These are phyloP conservation scores for Kradibia gibbosae DNA, from an alignment of 1,140 invertebrate genomes.

Conservation along the genomic window DNA sequence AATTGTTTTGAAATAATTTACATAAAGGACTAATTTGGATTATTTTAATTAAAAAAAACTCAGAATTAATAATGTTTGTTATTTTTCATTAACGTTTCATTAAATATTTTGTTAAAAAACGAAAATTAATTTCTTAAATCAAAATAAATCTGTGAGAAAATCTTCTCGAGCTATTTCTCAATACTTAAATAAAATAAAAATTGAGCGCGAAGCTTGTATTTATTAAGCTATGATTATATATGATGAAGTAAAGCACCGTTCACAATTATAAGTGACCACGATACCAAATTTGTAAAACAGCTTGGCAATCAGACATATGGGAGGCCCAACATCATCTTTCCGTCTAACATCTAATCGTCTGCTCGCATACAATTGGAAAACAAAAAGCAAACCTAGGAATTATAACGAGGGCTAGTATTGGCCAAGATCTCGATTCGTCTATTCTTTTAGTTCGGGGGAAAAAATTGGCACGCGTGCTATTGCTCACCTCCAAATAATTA, in stretches of 20 bases:
- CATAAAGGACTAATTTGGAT: too few relatives aligned
- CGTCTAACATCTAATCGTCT: not conserved
- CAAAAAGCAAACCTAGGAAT: too few relatives aligned
- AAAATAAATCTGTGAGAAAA: too few relatives aligned
- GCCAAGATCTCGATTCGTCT: too few relatives aligned
- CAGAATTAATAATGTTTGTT: conserved; percentile 9
- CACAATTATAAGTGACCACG: not conserved
- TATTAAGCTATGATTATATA: not conserved
- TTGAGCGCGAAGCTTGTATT: not conserved
- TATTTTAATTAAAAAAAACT: too few relatives aligned
- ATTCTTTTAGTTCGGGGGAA: too few relatives aligned
- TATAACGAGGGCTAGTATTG: too few relatives aligned
- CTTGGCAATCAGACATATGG: not conserved
- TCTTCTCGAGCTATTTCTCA: not conserved
- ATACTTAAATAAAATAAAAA: not conserved
- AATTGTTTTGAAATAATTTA: conserved; percentile 10
- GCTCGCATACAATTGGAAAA: not conserved
- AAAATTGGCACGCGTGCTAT: conserved; percentile 1
- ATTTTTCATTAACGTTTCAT: not conserved
- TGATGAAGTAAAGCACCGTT: not conserved
- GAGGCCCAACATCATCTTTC: not conserved
- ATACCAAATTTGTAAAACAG: conserved; percentile 1
- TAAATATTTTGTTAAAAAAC: too few relatives aligned
- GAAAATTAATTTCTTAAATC: too few relatives aligned
- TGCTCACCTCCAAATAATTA: conserved; percentile 17